Conservation (phyloP, 2,888 invertebrate genomes). For the Aplocera efformata region DNA sequence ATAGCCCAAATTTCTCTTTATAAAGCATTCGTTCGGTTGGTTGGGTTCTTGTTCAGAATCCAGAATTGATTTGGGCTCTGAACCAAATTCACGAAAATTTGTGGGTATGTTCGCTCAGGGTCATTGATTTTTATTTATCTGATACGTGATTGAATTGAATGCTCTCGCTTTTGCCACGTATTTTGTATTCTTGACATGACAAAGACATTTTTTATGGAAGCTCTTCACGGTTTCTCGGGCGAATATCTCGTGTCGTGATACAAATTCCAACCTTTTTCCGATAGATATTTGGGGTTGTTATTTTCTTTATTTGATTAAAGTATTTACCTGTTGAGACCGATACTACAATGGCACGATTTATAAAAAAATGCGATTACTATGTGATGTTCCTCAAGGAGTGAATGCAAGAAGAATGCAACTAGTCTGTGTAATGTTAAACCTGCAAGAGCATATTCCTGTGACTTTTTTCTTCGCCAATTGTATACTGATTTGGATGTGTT, state of each 20-base stretch:
- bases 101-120: constrained; percentile 29
- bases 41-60: constrained; percentile 19
- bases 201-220: constrained; percentile 34
- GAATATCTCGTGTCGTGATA: constrained; percentile 25
- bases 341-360: no score
- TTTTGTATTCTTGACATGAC: constrained; percentile 41
- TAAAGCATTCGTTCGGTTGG: constrained; percentile 11
- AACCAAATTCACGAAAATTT: constrained; percentile 28
- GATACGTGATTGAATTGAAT: constrained; percentile 52
- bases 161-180: constrained; percentile 53
- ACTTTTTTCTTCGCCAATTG: no score
- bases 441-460: no score
- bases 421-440: no score
- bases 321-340: no score
- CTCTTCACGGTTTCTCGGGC: constrained; percentile 46
- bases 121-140: constrained; percentile 40
- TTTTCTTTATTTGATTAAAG: constrained; percentile 4
- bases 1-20: constrained; percentile 8
- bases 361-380: no score
- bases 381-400: no score
- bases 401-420: no score
- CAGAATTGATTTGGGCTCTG: constrained; percentile 23
- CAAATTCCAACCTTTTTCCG: constrained; percentile 26
- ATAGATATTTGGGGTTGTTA: constrained; percentile 10
- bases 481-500: no score